Base-by-base conservation (phyloP, 2,797 vertebrate species). In the Hozukius guyotensis region DNA sequence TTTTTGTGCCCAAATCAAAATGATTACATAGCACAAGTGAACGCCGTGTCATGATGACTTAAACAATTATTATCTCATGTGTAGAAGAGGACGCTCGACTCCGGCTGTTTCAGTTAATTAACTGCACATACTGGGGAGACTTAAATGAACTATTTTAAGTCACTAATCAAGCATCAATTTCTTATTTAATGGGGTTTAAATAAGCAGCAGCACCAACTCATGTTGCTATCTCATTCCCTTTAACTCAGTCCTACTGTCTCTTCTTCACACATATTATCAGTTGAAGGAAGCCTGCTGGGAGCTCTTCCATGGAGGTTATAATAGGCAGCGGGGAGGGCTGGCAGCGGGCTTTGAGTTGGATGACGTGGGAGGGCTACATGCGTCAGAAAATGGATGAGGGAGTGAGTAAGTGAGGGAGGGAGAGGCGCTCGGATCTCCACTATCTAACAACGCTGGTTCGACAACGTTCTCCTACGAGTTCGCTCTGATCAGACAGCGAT, bases 331-430 rank as follows among this genome's bases (percentile, higher is more conserved):
- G 57, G 62, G 68, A 46, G 72, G 49, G 66, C 22, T 65, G 67
- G 74, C 72, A 62, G 55, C 8, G 22, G 64, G 76, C 77, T 84
- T 63, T 63, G 63, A 84, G 75, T 36, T 7, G 9, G 56, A 81
- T 87, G 83, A 86, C 25, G 81, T 87, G 77, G 90, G 87, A 87
- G 82, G 86, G 36, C 65, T 62, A 10, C 67, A 72, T 86, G 87
- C 65, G 60, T 88, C 87, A 88, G 78, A 72, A 83, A 81, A 70
- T 31, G 52, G 72, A 63, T 60, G 49, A 77, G 63, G 32, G 78
- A 75, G 60, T 55, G 57, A 75, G 75, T 10, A 38, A 64, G 42
- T 10, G 24, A 72, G 49, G 42, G 24, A 31, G 49, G 14, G n/a
- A 56, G 55, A 77, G 27, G 55, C 16, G 53, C 69, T 49, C 4